These are phyloP conservation scores for Albula glossodonta DNA, from an alignment of 2,113 vertebrate genomes.

Conservation along the genomic window DNA sequence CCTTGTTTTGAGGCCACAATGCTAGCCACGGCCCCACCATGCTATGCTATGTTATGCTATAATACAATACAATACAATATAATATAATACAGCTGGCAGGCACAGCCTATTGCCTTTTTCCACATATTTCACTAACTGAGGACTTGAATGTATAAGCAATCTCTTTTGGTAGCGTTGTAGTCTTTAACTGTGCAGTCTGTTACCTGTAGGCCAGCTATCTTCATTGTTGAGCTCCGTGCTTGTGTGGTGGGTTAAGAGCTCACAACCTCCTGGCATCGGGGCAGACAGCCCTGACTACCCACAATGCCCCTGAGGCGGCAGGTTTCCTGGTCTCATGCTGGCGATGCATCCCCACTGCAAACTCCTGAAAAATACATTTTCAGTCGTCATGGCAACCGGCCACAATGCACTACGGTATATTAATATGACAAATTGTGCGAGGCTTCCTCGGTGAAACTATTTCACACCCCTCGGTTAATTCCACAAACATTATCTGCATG, in stretches of 20 bases:
- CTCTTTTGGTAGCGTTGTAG: not conserved
- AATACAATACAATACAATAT: no score
- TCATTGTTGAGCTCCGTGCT: no score
- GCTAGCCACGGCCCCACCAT: no score
- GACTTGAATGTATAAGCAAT: not conserved
- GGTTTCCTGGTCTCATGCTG: not conserved
- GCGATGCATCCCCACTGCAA: not conserved
- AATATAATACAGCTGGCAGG: no score
- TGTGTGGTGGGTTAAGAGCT: not conserved
- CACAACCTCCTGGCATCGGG: not conserved
- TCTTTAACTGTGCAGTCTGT: not conserved
- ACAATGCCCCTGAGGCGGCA: no score
- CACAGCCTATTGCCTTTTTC: not conserved
- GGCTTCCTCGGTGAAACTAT: not conserved
- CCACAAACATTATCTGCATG: not conserved
- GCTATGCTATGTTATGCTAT: no score
- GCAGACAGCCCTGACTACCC: not conserved
- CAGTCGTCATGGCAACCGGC: slow-evolving; percentile 20
- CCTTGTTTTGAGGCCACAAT: no score
- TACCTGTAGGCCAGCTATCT: not conserved
- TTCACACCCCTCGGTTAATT: slow-evolving; percentile 9
- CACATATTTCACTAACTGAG: not conserved
- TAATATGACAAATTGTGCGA: slow-evolving; percentile 15
- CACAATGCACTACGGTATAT: not conserved
- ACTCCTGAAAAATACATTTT: not conserved